Base-by-base conservation (phyloP, 2,113 vertebrate species). In the Zeus faber region DNA sequence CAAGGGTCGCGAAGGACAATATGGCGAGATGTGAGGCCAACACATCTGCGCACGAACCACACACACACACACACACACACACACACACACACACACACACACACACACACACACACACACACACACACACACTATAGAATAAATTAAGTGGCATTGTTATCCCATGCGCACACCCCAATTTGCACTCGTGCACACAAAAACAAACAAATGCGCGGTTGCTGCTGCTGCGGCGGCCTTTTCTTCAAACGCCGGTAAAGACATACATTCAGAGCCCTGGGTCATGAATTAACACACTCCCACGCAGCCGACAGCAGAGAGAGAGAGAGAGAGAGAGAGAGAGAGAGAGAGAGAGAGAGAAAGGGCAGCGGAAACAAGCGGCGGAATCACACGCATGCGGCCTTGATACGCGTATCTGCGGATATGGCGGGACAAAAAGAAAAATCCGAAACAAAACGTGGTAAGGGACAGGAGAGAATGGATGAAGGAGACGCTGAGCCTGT, bases 221-320 rank as follows among this genome's bases (percentile, higher is more conserved):
- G 20, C 44, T n/a, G n/a, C n/a, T n/a, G n/a, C n/a, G n/a, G n/a
- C n/a, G n/a, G n/a, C n/a, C 2, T n/a, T 5, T 18, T 78, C 70
- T 79, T 75, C 62, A 70, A 76, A 85, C 72, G 61, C 68, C 33
- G 44, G 53, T 25, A 55, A 49, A 67, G 68, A 76, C 67, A 55
- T 76, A 63, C 67, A 77, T 76, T 70, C 52, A 68, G 2, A 71
- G 83, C 78, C 9, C 41, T 37, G 62, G 81, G 82, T 84, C 72
- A 77, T 81, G 79, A 81, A 87, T 85, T 79, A 85, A 73, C 76
- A 74, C 76, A 79, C 83, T 81, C 81, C 81, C 76, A 87, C 81
- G 72, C 76, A 79, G 62, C 67, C 64, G 58, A 80, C 74, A 76
- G 65, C 72, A 76, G 82, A 70, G 70, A 81, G 72, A 64, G 82